A percentile compares a stretch with the other conserved stretches of the same genome.
Evolutionary conservation across 2,888 invertebrate genomes (phyloP).

Genomic region (Phytoseiulus persimilis): DNA sequence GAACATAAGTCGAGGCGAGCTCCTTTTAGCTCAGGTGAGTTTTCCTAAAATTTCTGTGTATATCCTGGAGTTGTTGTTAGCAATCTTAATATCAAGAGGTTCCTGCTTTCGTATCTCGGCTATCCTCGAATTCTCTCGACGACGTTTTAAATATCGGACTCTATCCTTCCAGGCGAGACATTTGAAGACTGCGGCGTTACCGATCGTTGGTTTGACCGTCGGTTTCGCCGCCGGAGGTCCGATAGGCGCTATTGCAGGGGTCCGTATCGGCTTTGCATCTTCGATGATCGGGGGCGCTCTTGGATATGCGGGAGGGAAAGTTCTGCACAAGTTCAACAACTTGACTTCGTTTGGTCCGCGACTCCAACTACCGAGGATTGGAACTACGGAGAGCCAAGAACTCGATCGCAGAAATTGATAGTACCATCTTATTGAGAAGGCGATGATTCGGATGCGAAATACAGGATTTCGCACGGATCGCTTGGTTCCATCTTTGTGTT

Average conservation of each 20-base stretch:
- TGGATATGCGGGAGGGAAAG: conserved; percentile 17
- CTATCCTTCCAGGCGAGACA: conserved; percentile 9
- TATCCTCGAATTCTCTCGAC: neutral
- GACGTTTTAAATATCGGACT: too few species aligned
- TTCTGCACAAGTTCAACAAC: conserved; percentile 21
- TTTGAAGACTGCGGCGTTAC: conserved; percentile 15
- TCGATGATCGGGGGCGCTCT: neutral
- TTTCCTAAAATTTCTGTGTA: neutral
- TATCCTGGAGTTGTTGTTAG: too few species aligned
- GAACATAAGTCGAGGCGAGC: neutral
- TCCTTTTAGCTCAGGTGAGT: neutral
- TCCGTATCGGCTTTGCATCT: conserved; percentile 16
- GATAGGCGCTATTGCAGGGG: conserved; percentile 12
- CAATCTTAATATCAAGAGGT: too few species aligned
- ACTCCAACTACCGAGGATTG: neutral
- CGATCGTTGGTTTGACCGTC: neutral
- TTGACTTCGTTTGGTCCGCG: neutral
- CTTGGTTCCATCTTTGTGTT: too few species aligned
- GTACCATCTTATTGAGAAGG: too few species aligned
- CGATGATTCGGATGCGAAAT: too few species aligned
- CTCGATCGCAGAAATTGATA: neutral
- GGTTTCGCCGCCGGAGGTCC: conserved; percentile 23
- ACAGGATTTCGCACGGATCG: too few species aligned
- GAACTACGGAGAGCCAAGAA: neutral
- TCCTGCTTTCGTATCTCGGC: too few species aligned